These are phyloP conservation scores for Nautilus pompilius DNA, from an alignment of 1,140 invertebrate genomes.

Conservation along the genomic window DNA sequence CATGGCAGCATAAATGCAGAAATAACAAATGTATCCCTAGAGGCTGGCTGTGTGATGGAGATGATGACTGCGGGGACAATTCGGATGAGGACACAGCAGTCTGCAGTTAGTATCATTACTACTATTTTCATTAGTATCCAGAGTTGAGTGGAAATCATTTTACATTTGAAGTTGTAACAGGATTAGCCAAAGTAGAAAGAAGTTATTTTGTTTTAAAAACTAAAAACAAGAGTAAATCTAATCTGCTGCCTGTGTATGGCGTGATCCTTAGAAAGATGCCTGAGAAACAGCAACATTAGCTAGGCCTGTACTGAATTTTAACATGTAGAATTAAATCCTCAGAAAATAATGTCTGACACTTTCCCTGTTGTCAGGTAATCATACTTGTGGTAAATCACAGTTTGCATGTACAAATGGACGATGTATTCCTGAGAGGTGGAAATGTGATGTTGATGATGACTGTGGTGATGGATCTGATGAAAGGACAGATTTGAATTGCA, in stretches of 20 bases:
- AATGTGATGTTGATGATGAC: constrained; percentile 92
- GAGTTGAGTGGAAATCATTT: too few relatives aligned
- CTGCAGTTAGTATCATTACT: constrained; percentile 61
- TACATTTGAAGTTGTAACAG: too few relatives aligned
- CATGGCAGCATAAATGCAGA: constrained; percentile 40
- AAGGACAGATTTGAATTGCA: constrained; percentile 40
- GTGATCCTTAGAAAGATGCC: too few relatives aligned
- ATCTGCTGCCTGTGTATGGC: too few relatives aligned
- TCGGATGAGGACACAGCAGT: constrained; percentile 90
- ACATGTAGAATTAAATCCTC: too few relatives aligned
- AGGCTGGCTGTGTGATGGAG: constrained; percentile 55
- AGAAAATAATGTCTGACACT: too few relatives aligned
- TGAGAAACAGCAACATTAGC: too few relatives aligned
- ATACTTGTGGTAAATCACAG: constrained; percentile 82
- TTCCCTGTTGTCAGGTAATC: constrained; percentile 21
- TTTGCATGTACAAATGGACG: constrained; percentile 94
- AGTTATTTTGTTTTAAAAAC: too few relatives aligned
- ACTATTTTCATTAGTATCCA: too few relatives aligned
- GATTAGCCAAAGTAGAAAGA: too few relatives aligned
- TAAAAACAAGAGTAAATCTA: too few relatives aligned
- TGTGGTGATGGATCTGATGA: constrained; percentile 98
- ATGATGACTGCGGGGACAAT: constrained; percentile 90
- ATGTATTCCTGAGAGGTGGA: constrained; percentile 94
- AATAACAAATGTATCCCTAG: constrained; percentile 43
- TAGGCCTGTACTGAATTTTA: too few relatives aligned